A percentile compares a stretch with the other conserved stretches of the same genome.
Conservation (phyloP, 2,113 vertebrate genomes). For the Girardinichthys multiradiatus region DNA sequence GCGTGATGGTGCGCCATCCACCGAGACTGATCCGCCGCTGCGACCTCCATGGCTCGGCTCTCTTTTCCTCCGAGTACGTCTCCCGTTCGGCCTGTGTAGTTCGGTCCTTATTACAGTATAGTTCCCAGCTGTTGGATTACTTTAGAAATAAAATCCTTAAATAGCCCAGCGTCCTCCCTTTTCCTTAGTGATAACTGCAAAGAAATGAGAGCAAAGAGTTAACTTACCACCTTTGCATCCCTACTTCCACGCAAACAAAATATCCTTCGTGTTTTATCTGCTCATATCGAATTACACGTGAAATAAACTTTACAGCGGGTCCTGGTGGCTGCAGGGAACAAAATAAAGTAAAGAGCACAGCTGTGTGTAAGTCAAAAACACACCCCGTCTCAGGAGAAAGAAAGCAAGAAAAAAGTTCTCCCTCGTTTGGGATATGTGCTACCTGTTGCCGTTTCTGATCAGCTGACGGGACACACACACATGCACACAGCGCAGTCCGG, state of each 20-base stretch:
- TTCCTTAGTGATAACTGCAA: constrained; percentile 69
- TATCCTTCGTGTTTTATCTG: constrained; percentile 18
- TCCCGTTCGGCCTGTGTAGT: constrained; percentile 33
- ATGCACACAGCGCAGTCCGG: constrained; percentile 24
- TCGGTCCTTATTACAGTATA: constrained; percentile 50
- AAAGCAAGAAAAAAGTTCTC: constrained; percentile 17
- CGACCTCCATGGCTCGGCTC: constrained; percentile 88
- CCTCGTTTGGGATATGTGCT: constrained; percentile 11
- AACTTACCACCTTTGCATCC: constrained; percentile 14
- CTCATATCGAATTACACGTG: constrained; percentile 7
- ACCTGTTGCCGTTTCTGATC: constrained; percentile 72
- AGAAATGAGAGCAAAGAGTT: constrained; percentile 49
- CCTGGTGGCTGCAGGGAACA: constrained; percentile 3
- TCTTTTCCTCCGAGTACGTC: constrained; percentile 16
- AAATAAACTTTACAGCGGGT: constrained; percentile 21
- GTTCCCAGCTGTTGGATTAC: constrained; percentile 43
- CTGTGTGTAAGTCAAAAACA: background rate
- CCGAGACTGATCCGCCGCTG: constrained; percentile 94
- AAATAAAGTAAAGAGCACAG: background rate
- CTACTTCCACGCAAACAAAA: background rate
- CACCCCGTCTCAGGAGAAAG: background rate
- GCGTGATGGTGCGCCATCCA: constrained; percentile 99
- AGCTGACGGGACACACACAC: constrained; percentile 60
- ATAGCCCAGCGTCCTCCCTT: constrained; percentile 32
- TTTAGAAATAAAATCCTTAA: constrained; percentile 64